Base-by-base conservation (phyloP, 2,113 vertebrate species). In the Lichenostomus cassidix region DNA sequence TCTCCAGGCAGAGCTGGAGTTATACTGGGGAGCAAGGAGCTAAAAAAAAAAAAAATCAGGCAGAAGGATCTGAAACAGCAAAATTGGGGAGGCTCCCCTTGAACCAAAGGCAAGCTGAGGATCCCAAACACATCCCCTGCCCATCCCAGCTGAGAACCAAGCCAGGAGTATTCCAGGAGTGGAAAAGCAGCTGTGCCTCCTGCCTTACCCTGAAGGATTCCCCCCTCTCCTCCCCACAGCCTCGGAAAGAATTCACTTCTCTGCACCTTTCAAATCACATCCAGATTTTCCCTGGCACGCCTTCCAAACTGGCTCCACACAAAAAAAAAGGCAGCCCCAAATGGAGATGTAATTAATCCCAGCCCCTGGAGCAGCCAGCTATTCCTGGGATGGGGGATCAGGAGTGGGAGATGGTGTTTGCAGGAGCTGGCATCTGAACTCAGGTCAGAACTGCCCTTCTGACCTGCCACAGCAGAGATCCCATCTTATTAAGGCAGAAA, bases 201-300 rank as follows among this genome's bases (percentile, higher is more conserved):
- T 64, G 47, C 74, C 73, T 21, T 49, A n/a, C 59, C 67, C 93
- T 29, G 33, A 27, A 85, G 78, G 87, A 31, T 35, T 90, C 31
- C 65, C 78, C 84, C 39, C 15, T 7, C 53, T 39, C 74, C 24
- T 0, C n/a, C 82, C 82, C 85, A 46, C 11, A 10, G 70, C 84
- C 83, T 83, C 73, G 53, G 96, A 97, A 97, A 94, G 94, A 96
- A 97, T 97, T 95, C 86, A 67, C 90, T 89, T 21, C 94, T 95
- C 91, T 91, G 90, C 92, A 96, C 95, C 96, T 96, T 97, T 96
- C 95, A 95, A 95, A 97, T 96, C 94, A 95, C 92, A 95, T 96
- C 95, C 96, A 96, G 94, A 94, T 90, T 89, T 86, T 49, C 87
- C 87, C 93, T 94, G 90, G 92, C 93, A 87, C 1, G 0, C 68